A percentile compares a stretch with the other conserved stretches of the same genome.
These are phyloP conservation scores for Pyrgilauda ruficollis DNA, from an alignment of 2,113 vertebrate species.

Conservation along the genomic window DNA sequence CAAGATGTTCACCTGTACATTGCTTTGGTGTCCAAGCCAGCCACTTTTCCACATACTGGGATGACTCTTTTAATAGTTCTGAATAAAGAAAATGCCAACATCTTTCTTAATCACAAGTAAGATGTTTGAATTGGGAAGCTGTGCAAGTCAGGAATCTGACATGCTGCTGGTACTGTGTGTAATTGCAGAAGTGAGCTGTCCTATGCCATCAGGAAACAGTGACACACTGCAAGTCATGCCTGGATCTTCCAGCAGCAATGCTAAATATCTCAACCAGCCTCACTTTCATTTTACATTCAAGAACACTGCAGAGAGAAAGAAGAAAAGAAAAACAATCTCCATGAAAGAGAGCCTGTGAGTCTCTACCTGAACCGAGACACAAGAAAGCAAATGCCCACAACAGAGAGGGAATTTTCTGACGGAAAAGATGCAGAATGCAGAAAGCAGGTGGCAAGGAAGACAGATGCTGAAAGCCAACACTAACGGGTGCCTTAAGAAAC, in stretches of 20 bases:
- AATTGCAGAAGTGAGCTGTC: neutral
- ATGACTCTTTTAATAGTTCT: neutral
- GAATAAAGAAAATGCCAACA: neutral
- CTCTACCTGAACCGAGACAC: neutral
- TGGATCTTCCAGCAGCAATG: neutral
- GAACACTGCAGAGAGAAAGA: neutral
- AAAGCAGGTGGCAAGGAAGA: constrained; percentile 2
- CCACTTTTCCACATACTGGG: neutral
- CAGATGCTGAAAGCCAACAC: neutral
- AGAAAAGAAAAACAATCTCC: neutral
- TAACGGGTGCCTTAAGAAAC: constrained; percentile 22
- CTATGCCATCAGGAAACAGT: neutral
- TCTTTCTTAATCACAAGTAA: neutral
- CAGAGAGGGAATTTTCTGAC: neutral
- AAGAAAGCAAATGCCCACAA: neutral
- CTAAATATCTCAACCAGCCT: neutral
- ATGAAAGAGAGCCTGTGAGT: neutral
- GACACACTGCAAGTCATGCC: neutral
- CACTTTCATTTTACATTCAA: neutral
- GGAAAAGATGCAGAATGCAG: neutral
- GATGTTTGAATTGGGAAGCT: neutral
- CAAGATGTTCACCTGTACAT: neutral
- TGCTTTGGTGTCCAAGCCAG: neutral
- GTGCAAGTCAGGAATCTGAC: neutral
- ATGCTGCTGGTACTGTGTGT: neutral